These are phyloP conservation scores for Temnothorax nylanderi DNA, from an alignment of 1,140 invertebrate species.

Conservation along the genomic window DNA sequence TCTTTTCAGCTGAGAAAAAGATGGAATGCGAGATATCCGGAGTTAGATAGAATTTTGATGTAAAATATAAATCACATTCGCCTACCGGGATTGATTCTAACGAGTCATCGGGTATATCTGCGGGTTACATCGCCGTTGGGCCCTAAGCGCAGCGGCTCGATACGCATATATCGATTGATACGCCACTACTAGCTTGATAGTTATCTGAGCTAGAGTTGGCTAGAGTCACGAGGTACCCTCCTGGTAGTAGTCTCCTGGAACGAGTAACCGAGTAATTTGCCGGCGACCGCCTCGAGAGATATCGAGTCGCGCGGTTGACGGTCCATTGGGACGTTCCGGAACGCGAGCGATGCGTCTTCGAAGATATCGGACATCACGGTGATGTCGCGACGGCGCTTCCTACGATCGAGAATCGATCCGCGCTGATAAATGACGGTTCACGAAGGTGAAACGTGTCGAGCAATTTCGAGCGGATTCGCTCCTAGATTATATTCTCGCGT, in stretches of 20 bases:
- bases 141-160: not conserved
- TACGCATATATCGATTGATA: constrained; percentile 57
- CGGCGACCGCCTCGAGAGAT: constrained; percentile 58
- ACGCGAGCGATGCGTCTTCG: constrained; percentile 13
- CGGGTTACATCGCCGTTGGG: constrained; percentile 29
- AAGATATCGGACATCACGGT: constrained; percentile 18
- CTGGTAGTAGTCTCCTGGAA: constrained; percentile 25
- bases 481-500: not conserved
- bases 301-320: constrained; percentile 10
- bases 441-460: constrained; percentile 16
- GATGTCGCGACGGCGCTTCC: constrained; percentile 35
- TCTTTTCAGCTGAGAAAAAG: not conserved
- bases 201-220: constrained; percentile 55
- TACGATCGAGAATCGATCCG: constrained; percentile 57
- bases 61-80: not conserved
- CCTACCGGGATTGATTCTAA: constrained; percentile 12
- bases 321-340: not conserved
- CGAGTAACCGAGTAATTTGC: constrained; percentile 61
- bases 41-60: not conserved
- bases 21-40: not conserved
- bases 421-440: constrained; percentile 46
- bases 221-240: not conserved
- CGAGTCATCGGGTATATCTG: constrained; percentile 53
- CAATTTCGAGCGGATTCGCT: constrained; percentile 42
- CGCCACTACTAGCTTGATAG: constrained; percentile 44